Conservation (phyloP, 2,888 invertebrate species). For the Zygogramma bicolorata region DNA sequence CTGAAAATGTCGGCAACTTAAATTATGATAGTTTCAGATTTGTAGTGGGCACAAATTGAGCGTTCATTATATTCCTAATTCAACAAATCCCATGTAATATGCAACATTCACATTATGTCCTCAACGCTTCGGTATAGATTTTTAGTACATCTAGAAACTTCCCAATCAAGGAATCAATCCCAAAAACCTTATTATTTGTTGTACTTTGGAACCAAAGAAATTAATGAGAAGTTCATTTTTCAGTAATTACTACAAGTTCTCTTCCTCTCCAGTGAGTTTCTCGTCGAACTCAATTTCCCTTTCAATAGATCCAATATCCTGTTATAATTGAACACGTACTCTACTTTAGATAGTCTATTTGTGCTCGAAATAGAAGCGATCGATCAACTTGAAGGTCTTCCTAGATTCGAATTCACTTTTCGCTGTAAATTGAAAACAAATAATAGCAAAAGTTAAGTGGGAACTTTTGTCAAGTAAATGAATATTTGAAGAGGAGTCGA, state of each 20-base stretch:
- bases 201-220: neutral
- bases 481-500: constrained; percentile 18
- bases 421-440: constrained; percentile 27
- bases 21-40: no score
- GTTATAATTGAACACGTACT: constrained; percentile 20
- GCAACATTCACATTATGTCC: no score
- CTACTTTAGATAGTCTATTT: constrained; percentile 26
- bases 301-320: constrained; percentile 30
- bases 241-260: neutral
- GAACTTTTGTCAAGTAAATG: constrained; percentile 26
- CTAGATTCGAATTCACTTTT: constrained; percentile 34
- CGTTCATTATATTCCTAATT: no score
- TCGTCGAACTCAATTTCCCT: constrained; percentile 24
- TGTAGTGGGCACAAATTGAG: no score
- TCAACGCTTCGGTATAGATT: no score
- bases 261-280: neutral
- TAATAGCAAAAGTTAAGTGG: constrained; percentile 25
- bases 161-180: neutral
- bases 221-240: neutral
- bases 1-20: no score
- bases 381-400: constrained; percentile 31
- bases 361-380: constrained; percentile 23
- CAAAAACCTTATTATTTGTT: neutral
- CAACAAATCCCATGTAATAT: no score
- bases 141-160: neutral